Conservation (phyloP, 2,113 vertebrate genomes). For the Diadophis punctatus region DNA sequence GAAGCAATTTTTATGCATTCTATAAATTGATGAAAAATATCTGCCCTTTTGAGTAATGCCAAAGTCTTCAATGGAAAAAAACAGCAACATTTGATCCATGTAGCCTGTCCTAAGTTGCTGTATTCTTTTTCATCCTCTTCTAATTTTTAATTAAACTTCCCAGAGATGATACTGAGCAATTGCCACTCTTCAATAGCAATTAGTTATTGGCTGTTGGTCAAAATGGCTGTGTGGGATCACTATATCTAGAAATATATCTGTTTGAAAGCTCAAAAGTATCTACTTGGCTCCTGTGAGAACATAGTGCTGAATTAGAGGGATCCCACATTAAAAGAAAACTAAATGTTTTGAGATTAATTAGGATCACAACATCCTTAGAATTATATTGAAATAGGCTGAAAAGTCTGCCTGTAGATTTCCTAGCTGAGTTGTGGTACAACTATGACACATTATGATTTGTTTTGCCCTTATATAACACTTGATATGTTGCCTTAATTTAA, state of each 20-base stretch:
- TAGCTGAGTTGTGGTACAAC: background rate
- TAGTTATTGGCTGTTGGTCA: background rate
- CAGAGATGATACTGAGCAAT: background rate
- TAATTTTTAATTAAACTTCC: background rate
- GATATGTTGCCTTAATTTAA: background rate
- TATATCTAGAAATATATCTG: background rate
- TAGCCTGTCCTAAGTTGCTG: background rate
- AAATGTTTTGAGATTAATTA: background rate
- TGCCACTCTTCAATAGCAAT: background rate
- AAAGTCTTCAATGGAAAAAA: background rate
- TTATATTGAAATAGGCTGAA: background rate
- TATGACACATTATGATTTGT: background rate
- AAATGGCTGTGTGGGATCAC: background rate
- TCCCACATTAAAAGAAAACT: background rate
- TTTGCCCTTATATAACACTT: background rate
- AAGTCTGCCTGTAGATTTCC: background rate
- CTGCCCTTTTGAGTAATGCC: background rate
- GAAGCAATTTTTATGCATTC: background rate
- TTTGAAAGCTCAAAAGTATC: background rate
- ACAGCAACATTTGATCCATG: background rate
- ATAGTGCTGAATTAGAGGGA: background rate
- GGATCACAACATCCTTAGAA: background rate
- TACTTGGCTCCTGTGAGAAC: background rate
- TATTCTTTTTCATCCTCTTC: background rate
- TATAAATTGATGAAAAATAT: background rate